A percentile compares a stretch with the other conserved stretches of the same genome.
phyloP scores from a whole-genome alignment of 1,140 invertebrate species.

The Drosophila erecta region DNA sequence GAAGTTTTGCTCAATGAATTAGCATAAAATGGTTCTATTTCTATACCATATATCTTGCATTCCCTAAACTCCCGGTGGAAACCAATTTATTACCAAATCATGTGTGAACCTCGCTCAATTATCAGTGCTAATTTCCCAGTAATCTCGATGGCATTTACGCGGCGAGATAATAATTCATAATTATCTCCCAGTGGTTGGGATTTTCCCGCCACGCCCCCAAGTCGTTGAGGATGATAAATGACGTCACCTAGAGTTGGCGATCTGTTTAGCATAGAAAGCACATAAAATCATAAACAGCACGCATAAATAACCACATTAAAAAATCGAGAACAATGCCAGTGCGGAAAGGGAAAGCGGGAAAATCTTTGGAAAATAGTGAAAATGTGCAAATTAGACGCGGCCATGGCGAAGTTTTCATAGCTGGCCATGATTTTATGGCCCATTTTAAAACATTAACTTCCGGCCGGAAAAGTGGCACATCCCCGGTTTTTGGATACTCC shows the following conservation, averaged over 20 bases:
- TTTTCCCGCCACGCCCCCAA: constrained; percentile 41
- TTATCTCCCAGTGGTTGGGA: constrained; percentile 22
- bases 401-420: constrained; percentile 38
- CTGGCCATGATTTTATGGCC: constrained; percentile 60
- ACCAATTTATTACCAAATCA: constrained; percentile 12
- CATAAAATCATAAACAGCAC: constrained; percentile 79
- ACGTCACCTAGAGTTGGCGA: constrained; percentile 68
- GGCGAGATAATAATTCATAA: constrained; percentile 37
- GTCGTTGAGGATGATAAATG: constrained; percentile 61
- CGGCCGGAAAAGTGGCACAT: constrained; percentile 31
- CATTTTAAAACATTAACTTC: constrained; percentile 56
- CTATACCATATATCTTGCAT: too few species aligned
- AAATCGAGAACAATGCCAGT: constrained; percentile 53
- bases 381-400: constrained; percentile 81
- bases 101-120: constrained; percentile 7
- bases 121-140: background rate
- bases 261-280: constrained; percentile 72
- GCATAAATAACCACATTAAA: constrained; percentile 75
- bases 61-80: background rate
- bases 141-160: constrained; percentile 2
- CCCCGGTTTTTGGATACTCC: constrained; percentile 4
- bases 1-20: too few species aligned
- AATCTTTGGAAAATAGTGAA: constrained; percentile 76
- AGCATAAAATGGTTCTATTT: background rate
- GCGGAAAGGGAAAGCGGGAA: constrained; percentile 15